Percentiles rank a stretch among this genome's conserved stretches.
Evolutionary conservation across 2,113 vertebrate genomes (phyloP).

Genomic region (Embiotoca jacksoni): DNA sequence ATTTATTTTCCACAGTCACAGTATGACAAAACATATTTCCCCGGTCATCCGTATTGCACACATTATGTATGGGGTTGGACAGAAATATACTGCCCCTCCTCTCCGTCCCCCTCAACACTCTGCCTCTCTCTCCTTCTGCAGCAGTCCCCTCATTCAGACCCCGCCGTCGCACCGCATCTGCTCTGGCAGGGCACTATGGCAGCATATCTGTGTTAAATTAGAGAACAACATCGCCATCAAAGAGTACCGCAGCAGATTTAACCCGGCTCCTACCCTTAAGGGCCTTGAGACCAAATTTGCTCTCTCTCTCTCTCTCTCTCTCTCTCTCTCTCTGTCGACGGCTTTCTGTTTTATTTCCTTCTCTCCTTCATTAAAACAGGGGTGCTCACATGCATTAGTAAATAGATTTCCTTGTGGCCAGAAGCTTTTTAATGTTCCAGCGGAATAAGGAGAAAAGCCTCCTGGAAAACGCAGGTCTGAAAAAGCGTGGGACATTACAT

Average conservation of each 20-base stretch:
- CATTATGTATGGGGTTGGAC: constrained; percentile 50
- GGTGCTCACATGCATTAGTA: constrained; percentile 73
- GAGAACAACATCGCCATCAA: constrained; percentile 60
- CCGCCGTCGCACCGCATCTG: constrained; percentile 56
- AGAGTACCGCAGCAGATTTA: constrained; percentile 56
- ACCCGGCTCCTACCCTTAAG: constrained; percentile 44
- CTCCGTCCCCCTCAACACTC: too few species aligned
- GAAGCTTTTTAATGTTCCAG: constrained; percentile 63
- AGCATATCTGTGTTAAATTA: constrained; percentile 73
- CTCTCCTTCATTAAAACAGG: constrained; percentile 65
- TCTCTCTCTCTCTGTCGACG: constrained; percentile 10
- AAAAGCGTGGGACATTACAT: constrained; percentile 37
- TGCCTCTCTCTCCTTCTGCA: not conserved
- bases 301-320: constrained; percentile 32
- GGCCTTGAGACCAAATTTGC: constrained; percentile 38
- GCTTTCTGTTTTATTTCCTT: constrained; percentile 55
- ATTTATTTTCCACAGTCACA: constrained; percentile 68
- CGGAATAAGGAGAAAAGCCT: constrained; percentile 40
- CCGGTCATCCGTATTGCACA: constrained; percentile 47
- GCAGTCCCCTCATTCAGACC: constrained; percentile 43
- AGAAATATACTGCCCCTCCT: constrained; percentile 41
- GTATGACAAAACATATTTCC: constrained; percentile 62
- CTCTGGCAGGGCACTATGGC: constrained; percentile 39
- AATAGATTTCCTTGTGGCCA: constrained; percentile 63
- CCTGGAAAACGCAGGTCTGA: constrained; percentile 47